A percentile compares a stretch with the other conserved stretches of the same genome.
These are phyloP conservation scores for Gryon sp. DNA, from an alignment of 1,140 invertebrate species.

Conservation along the genomic window DNA sequence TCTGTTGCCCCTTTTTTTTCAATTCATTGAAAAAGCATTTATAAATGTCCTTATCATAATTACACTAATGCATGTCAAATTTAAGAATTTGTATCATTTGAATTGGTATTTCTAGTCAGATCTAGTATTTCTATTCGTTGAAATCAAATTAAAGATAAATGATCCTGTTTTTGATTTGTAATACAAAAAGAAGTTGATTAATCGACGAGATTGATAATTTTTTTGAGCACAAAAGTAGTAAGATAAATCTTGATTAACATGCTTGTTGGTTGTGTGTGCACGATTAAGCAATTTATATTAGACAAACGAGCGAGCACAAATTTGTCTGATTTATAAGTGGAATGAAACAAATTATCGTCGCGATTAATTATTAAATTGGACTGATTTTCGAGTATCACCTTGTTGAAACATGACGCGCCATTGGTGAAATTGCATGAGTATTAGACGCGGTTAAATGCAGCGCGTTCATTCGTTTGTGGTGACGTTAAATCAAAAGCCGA, in stretches of 20 bases:
- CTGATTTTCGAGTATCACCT: conserved; percentile 58
- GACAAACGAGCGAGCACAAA: conserved; percentile 10
- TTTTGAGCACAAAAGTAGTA: too few species aligned
- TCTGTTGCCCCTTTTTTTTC: not conserved
- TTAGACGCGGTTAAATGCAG: conserved; percentile 62
- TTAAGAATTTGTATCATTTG: too few species aligned
- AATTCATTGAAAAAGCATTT: too few species aligned
- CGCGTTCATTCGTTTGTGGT: conserved; percentile 71
- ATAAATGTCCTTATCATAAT: too few species aligned
- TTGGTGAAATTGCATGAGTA: conserved; percentile 51
- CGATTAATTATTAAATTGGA: conserved; percentile 61
- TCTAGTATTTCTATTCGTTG: too few species aligned
- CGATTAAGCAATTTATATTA: conserved; percentile 30
- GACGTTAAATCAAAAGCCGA: conserved; percentile 77
- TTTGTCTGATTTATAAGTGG: conserved; percentile 27
- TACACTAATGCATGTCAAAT: too few species aligned
- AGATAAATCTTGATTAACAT: conserved; percentile 36
- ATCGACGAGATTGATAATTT: too few species aligned
- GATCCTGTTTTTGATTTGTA: too few species aligned
- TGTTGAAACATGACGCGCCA: conserved; percentile 54
- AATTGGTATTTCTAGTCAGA: too few species aligned
- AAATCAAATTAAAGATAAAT: too few species aligned
- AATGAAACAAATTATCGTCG: conserved; percentile 33
- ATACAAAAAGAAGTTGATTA: too few species aligned
- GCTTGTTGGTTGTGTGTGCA: not conserved